Percentiles rank a stretch among this genome's conserved stretches.
Evolutionary conservation across 2,797 vertebrate genomes (phyloP).

Genomic region (Ataeniobius toweri): DNA sequence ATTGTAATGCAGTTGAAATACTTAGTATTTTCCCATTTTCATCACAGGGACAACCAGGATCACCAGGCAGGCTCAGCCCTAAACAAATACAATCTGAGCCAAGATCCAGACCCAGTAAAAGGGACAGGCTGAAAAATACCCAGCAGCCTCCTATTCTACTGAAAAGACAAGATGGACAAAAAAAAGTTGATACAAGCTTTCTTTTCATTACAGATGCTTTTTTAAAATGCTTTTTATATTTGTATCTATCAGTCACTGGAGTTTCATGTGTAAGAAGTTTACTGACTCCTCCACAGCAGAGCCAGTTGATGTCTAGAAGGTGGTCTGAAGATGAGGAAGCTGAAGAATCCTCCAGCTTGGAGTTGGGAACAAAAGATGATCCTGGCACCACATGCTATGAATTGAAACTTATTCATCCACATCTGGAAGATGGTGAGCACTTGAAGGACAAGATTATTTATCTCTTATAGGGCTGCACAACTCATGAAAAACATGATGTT

Average conservation of each 20-base stretch:
- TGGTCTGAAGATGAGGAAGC: slow-evolving; percentile 40
- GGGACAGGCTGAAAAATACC: background rate
- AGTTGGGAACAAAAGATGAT: slow-evolving; percentile 70
- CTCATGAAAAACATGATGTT: too few relatives aligned
- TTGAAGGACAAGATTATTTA: background rate
- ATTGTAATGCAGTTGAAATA: background rate
- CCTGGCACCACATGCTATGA: slow-evolving; percentile 80
- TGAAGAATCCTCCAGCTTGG: slow-evolving; percentile 49
- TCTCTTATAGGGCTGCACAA: background rate
- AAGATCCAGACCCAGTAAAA: slow-evolving; percentile 14
- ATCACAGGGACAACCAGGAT: slow-evolving; percentile 76
- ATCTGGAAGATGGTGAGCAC: slow-evolving; percentile 74
- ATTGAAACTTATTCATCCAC: slow-evolving; percentile 68
- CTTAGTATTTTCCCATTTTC: background rate
- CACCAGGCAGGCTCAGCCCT: slow-evolving; percentile 38
- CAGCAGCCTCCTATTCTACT: background rate
- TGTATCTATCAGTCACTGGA: background rate
- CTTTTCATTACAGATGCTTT: slow-evolving; percentile 3
- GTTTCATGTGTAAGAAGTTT: background rate
- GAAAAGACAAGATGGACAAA: slow-evolving; percentile 28
- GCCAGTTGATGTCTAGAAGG: slow-evolving; percentile 25
- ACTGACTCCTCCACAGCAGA: slow-evolving; percentile 25
- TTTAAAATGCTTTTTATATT: slow-evolving; percentile 5
- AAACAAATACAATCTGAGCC: slow-evolving; percentile 13
- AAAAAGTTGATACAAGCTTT: slow-evolving; percentile 71